A percentile compares a stretch with the other conserved stretches of the same genome.
phyloP scores from a whole-genome alignment of 2,888 invertebrate species.

The Pheosia gnoma region DNA sequence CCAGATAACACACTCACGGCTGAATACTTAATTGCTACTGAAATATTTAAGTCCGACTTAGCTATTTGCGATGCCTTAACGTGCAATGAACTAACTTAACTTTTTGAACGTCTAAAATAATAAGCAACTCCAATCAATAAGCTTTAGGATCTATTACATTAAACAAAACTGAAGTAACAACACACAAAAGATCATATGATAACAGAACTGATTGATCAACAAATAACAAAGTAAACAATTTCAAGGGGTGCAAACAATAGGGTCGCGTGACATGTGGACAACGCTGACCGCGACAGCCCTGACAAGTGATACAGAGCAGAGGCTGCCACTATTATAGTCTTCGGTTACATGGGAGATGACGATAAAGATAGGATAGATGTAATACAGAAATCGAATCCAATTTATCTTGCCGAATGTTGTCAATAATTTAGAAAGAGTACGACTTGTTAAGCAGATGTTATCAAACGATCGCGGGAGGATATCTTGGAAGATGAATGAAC shows the following conservation, averaged over 20 bases:
- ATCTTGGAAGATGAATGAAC: too few species aligned
- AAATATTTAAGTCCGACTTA: too few species aligned
- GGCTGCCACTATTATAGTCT: conserved; percentile 41
- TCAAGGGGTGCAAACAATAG: conserved; percentile 8
- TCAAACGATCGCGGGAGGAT: too few species aligned
- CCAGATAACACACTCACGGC: too few species aligned
- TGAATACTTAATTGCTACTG: too few species aligned
- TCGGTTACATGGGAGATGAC: conserved; percentile 26
- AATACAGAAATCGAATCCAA: neutral
- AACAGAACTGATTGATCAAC: conserved; percentile 1
- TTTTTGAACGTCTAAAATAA: too few species aligned
- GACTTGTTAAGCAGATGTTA: too few species aligned
- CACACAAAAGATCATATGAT: conserved; percentile 6
- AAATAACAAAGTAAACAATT: conserved; percentile 2
- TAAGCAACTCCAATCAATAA: too few species aligned
- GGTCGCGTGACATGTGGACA: conserved; percentile 13
- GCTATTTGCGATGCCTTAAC: too few species aligned
- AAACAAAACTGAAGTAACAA: neutral
- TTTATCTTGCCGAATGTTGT: neutral
- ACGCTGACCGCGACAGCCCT: conserved; percentile 7
- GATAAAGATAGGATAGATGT: conserved; percentile 6
- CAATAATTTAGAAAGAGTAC: neutral
- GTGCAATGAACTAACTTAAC: too few species aligned
- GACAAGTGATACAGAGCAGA: conserved; percentile 7
- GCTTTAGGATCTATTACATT: too few species aligned